Evolutionary conservation across 2,113 vertebrate genomes (phyloP).

Genomic region (Protobothrops flavoviridis): DNA sequence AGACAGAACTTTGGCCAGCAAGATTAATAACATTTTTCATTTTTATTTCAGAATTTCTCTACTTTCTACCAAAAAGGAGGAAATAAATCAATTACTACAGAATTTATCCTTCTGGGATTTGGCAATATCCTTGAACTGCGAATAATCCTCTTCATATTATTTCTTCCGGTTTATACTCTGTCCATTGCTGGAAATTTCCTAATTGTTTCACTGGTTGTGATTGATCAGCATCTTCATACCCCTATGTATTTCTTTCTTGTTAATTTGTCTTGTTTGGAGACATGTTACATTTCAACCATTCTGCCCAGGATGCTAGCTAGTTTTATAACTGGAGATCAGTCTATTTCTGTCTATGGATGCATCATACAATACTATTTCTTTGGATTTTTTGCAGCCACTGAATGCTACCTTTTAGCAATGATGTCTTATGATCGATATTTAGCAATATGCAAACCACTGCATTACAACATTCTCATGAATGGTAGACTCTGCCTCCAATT

Average conservation of each 20-base stretch:
- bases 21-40: background rate
- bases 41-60: slow-evolving; percentile 6
- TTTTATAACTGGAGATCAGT: slow-evolving; percentile 2
- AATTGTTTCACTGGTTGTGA: slow-evolving; percentile 46
- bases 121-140: background rate
- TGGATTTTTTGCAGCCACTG: background rate
- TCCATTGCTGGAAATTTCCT: slow-evolving; percentile 22
- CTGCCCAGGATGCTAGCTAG: slow-evolving; percentile 13
- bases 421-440: slow-evolving; percentile 36
- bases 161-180: slow-evolving; percentile 35
- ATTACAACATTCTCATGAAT: slow-evolving; percentile 36
- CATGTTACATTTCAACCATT: slow-evolving; percentile 17
- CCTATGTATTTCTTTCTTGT: slow-evolving; percentile 55
- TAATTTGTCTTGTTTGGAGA: slow-evolving; percentile 14
- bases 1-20: background rate
- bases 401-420: slow-evolving; percentile 12
- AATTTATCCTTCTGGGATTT: slow-evolving; percentile 26
- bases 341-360: slow-evolving; percentile 5
- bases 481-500: background rate
- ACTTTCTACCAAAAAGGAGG: background rate
- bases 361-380: slow-evolving; percentile 20
- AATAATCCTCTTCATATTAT: slow-evolving; percentile 6
- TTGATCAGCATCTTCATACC: slow-evolving; percentile 42
- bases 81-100: slow-evolving; percentile 2
- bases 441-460: slow-evolving; percentile 50